Conservation (phyloP, 2,888 invertebrate genomes). For the Mythimna impura region DNA sequence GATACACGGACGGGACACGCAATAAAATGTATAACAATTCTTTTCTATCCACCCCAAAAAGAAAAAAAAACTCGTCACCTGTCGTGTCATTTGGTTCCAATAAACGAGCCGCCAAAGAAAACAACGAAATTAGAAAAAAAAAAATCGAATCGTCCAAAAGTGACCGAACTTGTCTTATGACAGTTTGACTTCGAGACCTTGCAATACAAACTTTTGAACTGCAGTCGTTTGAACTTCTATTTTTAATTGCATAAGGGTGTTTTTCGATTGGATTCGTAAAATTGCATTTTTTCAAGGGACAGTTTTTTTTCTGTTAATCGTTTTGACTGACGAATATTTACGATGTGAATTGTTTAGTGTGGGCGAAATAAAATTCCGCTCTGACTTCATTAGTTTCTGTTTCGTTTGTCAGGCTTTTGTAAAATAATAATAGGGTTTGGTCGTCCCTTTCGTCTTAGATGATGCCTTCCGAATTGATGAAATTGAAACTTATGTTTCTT, state of each 20-base stretch:
- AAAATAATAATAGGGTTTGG: conserved; percentile 78
- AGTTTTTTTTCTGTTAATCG: conserved; percentile 80
- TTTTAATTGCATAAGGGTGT: conserved; percentile 13
- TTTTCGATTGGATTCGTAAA: conserved; percentile 41
- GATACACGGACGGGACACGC: conserved; percentile 82
- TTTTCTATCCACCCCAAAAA: conserved; percentile 70
- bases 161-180: conserved; percentile 84
- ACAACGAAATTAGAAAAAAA: conserved; percentile 84
- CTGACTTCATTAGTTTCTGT: conserved; percentile 86
- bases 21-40: conserved; percentile 89
- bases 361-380: conserved; percentile 84
- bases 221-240: conserved; percentile 56
- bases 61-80: conserved; percentile 87
- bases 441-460: conserved; percentile 74
- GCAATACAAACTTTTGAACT: conserved; percentile 49
- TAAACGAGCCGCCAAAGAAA: conserved; percentile 88
- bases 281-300: conserved; percentile 71
- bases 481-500: conserved; percentile 56
- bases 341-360: conserved; percentile 86
- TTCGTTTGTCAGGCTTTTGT: conserved; percentile 76
- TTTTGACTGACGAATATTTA: conserved; percentile 89
- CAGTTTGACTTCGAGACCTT: conserved; percentile 72
- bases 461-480: conserved; percentile 80
- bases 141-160: conserved; percentile 80
- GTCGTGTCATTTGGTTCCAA: conserved; percentile 90